Conservation (phyloP, 2,797 vertebrate species). For the Myotis pilosus region DNA sequence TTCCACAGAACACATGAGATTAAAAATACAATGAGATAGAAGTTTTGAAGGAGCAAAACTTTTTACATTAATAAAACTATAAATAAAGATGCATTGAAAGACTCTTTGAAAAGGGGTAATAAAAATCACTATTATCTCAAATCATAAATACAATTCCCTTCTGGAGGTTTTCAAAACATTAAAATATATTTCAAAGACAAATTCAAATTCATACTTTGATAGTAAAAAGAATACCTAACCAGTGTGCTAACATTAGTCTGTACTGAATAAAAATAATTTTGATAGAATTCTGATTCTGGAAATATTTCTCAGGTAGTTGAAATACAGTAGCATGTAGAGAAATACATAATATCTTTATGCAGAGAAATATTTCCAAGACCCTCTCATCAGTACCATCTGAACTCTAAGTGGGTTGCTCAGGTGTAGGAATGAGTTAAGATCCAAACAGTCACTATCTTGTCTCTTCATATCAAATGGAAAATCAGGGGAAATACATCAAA, state of each 20-base stretch:
- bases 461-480: background rate
- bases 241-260: background rate
- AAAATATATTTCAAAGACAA: conserved; percentile 11
- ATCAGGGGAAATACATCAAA: background rate
- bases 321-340: background rate
- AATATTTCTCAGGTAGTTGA: background rate
- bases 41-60: background rate
- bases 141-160: background rate
- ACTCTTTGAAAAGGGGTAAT: background rate
- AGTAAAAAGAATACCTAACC: background rate
- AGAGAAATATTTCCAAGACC: background rate
- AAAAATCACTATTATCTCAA: background rate
- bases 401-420: background rate
- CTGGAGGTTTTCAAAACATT: background rate
- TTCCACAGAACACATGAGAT: background rate
- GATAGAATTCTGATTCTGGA: background rate
- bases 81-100: background rate
- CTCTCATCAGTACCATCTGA: background rate
- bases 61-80: background rate
- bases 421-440: background rate
- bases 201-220: background rate
- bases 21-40: conserved; percentile 28
- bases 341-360: background rate
- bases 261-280: background rate
- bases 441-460: background rate